Evolutionary conservation across 1,140 invertebrate species (phyloP).

Genomic region (Berghia stephanieae): DNA sequence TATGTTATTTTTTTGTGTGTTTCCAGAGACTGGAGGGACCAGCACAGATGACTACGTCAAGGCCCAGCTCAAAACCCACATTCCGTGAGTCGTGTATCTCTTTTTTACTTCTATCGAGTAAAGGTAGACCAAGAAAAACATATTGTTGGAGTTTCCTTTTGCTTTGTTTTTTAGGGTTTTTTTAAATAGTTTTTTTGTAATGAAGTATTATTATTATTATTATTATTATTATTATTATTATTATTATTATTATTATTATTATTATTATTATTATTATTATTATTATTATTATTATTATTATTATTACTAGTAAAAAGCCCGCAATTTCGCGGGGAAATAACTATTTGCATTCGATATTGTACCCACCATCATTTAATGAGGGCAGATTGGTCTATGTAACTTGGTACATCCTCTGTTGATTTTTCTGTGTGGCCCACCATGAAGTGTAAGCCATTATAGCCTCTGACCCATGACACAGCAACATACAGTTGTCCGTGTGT

Average conservation of each 20-base stretch:
- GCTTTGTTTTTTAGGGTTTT: background rate
- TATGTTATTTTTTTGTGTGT: background rate
- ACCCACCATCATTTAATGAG: no score
- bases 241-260: background rate
- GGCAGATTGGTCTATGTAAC: no score
- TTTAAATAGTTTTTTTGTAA: background rate
- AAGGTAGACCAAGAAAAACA: conserved; percentile 24
- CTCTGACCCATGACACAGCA: no score
- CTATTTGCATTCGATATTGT: no score
- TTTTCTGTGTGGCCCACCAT: no score
- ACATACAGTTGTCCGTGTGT: no score
- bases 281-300: background rate
- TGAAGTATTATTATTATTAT: background rate
- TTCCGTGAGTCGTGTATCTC: conserved; percentile 24
- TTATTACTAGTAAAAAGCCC: background rate
- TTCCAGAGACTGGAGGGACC: conserved; percentile 20
- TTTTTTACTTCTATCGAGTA: background rate
- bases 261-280: background rate
- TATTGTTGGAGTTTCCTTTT: background rate
- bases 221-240: background rate
- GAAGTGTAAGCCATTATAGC: no score
- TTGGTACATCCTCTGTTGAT: no score
- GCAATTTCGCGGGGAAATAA: no score
- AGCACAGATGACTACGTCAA: conserved; percentile 35
- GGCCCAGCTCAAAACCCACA: conserved; percentile 30